Conservation (phyloP, 2,888 invertebrate genomes). For the Himalopsyche anomala region DNA sequence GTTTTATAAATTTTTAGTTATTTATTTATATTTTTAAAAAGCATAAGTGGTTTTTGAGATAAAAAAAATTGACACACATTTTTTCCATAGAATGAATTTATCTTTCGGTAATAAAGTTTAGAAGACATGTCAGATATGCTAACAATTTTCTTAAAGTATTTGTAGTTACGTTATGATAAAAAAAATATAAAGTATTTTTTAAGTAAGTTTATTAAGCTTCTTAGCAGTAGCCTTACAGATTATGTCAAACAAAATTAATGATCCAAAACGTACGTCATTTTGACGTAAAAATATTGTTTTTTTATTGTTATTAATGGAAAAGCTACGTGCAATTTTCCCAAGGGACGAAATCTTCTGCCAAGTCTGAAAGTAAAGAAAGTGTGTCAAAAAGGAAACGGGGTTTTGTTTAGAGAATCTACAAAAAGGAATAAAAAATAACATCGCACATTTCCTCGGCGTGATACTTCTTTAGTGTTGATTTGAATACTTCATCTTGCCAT, state of each 20-base stretch:
- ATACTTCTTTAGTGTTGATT: conserved; percentile 32
- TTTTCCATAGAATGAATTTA: too few relatives aligned
- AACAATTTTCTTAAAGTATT: neutral
- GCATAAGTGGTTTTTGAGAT: too few relatives aligned
- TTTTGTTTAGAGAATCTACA: conserved; percentile 27
- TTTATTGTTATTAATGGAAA: conserved; percentile 63
- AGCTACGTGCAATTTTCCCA: conserved; percentile 58
- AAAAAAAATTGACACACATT: too few relatives aligned
- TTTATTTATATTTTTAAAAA: too few relatives aligned
- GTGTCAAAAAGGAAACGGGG: conserved; percentile 28
- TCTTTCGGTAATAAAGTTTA: too few relatives aligned
- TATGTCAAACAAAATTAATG: conserved; percentile 62
- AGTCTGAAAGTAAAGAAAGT: conserved; percentile 36
- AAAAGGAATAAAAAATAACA: conserved; percentile 34
- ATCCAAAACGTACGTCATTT: conserved; percentile 56
- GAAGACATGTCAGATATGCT: neutral
- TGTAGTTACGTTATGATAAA: neutral
- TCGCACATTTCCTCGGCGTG: conserved; percentile 6
- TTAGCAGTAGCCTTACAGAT: conserved; percentile 39
- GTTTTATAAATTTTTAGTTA: too few relatives aligned
- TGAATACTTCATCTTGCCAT: neutral
- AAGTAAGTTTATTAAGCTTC: conserved; percentile 29
- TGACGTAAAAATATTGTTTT: conserved; percentile 60
- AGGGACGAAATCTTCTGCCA: conserved; percentile 55
- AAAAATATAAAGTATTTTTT: conserved; percentile 1